Conservation (phyloP, 2,797 vertebrate genomes). For the Malurus splendens region DNA sequence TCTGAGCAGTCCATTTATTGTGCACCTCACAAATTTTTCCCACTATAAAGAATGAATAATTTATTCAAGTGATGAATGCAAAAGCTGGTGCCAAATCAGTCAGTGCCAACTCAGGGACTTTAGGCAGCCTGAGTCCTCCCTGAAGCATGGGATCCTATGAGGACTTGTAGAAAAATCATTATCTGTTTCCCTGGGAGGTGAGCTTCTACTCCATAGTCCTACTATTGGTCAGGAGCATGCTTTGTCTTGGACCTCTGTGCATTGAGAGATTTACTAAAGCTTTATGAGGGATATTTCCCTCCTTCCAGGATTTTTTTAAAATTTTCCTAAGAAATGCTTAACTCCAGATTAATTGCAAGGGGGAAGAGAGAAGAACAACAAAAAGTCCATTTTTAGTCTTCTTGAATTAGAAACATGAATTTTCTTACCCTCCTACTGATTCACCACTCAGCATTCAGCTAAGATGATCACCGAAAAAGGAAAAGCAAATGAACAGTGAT, state of each 20-base stretch:
- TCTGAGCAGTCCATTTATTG: background rate
- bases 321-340: background rate
- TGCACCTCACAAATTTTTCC: background rate
- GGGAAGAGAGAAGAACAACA: conserved; percentile 7
- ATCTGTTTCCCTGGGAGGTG: background rate
- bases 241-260: background rate
- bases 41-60: background rate
- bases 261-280: background rate
- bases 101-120: background rate
- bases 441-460: conserved; percentile 67
- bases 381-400: conserved; percentile 58
- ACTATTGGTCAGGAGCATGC: background rate
- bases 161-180: background rate
- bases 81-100: background rate
- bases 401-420: conserved; percentile 69
- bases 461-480: conserved; percentile 71
- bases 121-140: background rate
- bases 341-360: conserved; percentile 17
- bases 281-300: background rate
- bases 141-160: background rate
- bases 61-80: background rate
- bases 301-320: background rate
- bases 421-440: conserved; percentile 71
- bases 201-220: background rate
- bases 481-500: conserved; percentile 67